Conservation (phyloP, 2,888 invertebrate species). For the Carabus problematicus region DNA sequence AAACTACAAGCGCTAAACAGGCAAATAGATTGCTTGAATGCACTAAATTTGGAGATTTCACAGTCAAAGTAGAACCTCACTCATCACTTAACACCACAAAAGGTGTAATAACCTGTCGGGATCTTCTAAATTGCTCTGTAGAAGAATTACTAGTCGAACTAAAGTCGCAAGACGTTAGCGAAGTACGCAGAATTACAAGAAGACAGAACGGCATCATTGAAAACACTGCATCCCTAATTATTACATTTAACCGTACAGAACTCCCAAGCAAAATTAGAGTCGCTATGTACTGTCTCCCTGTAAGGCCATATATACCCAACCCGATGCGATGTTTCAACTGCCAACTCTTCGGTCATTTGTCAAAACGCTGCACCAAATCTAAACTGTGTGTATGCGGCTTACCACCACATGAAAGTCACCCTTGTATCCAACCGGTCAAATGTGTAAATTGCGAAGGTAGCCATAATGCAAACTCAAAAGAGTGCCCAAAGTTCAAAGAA, state of each 20-base stretch:
- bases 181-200: too few relatives aligned
- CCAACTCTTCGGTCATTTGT: conserved; percentile 42
- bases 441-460: conserved; percentile 41
- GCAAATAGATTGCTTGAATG: background rate
- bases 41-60: background rate
- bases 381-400: conserved; percentile 43
- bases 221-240: too few relatives aligned
- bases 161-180: too few relatives aligned
- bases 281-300: too few relatives aligned
- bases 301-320: too few relatives aligned
- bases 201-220: too few relatives aligned
- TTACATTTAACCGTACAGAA: too few relatives aligned
- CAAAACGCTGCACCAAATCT: conserved; percentile 28
- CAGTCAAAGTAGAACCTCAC: background rate
- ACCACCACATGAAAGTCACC: conserved; percentile 30
- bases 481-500: too few relatives aligned
- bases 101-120: conserved; percentile 6
- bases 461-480: too few relatives aligned
- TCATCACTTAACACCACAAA: background rate
- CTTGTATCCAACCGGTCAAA: conserved; percentile 8
- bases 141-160: too few relatives aligned
- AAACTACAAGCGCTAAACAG: background rate
- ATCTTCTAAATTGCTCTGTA: conserved; percentile 5
- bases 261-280: too few relatives aligned
- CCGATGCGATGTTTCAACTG: too few relatives aligned